Evolutionary conservation across 2,888 invertebrate genomes (phyloP).

Genomic region (Polymixis lichenea): DNA sequence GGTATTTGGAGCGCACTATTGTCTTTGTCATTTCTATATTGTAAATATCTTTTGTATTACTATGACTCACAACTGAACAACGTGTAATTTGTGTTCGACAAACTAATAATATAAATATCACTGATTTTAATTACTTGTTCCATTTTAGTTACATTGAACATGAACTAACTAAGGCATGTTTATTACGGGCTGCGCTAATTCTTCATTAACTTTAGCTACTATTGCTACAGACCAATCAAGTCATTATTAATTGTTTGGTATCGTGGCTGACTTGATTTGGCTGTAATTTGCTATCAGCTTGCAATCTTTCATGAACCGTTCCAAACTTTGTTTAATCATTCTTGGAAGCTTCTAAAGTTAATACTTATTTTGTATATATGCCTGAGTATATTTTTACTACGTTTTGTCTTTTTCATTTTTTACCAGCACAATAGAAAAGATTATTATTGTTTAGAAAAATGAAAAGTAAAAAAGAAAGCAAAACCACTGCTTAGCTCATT

Average conservation of each 20-base stretch:
- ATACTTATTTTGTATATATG: slow-evolving; percentile 2
- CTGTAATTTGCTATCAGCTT: slow-evolving; percentile 16
- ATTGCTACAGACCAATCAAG: slow-evolving; percentile 38
- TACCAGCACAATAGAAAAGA: slow-evolving; percentile 48
- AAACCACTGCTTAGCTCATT: slow-evolving; percentile 75
- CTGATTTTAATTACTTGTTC: slow-evolving; percentile 63
- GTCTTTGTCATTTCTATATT: slow-evolving; percentile 71
- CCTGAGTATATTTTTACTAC: slow-evolving; percentile 19
- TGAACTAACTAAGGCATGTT: slow-evolving; percentile 52
- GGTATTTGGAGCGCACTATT: slow-evolving; percentile 69
- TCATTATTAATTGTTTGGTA: slow-evolving; percentile 32
- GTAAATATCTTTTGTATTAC: slow-evolving; percentile 65
- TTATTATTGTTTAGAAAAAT: slow-evolving; percentile 72
- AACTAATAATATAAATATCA: slow-evolving; percentile 58
- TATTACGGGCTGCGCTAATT: slow-evolving; percentile 54
- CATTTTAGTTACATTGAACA: slow-evolving; percentile 57
- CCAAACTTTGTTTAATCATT: neutral
- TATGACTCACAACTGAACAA: slow-evolving; percentile 61
- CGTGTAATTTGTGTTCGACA: slow-evolving; percentile 55
- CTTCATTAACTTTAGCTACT: slow-evolving; percentile 51
- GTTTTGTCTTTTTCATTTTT: slow-evolving; percentile 38
- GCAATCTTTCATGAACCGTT: neutral
- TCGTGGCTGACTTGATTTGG: slow-evolving; percentile 1
- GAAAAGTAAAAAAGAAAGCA: slow-evolving; percentile 77
- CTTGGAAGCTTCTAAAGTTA: neutral